These are phyloP conservation scores for Merodon equestris DNA, from an alignment of 2,888 invertebrate species.

Conservation along the genomic window DNA sequence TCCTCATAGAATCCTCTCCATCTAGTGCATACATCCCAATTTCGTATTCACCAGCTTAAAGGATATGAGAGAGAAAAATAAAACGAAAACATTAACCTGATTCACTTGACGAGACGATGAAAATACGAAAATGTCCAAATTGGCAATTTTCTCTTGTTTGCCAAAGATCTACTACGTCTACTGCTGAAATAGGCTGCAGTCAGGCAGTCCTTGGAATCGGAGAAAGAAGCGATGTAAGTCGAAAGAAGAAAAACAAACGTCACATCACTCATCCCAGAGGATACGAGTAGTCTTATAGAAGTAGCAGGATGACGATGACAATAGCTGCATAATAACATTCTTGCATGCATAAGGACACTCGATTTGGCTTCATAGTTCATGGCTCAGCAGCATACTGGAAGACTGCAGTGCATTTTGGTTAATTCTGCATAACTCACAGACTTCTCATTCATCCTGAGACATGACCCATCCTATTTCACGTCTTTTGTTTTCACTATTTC, in stretches of 20 bases:
- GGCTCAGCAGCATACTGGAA: constrained; percentile 35
- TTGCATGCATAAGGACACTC: constrained; percentile 43
- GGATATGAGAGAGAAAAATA: not conserved
- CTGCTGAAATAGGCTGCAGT: constrained; percentile 21
- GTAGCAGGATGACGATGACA: constrained; percentile 51
- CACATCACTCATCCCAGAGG: constrained; percentile 46
- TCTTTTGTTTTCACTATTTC: not conserved
- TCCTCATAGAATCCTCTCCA: too few species aligned
- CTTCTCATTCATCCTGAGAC: not conserved
- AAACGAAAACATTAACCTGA: constrained; percentile 18
- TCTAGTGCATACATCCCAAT: constrained; percentile 15
- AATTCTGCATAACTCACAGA: constrained; percentile 57
- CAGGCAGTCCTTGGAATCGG: constrained; percentile 17
- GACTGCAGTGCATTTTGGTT: constrained; percentile 57
- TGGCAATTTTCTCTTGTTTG: constrained; percentile 61
- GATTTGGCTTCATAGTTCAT: constrained; percentile 52
- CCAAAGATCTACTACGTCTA: constrained; percentile 36
- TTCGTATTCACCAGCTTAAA: not conserved
- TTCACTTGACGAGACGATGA: too few species aligned
- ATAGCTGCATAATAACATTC: constrained; percentile 57
- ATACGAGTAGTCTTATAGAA: not conserved
- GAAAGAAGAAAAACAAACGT: constrained; percentile 31
- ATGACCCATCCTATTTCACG: constrained; percentile 1
- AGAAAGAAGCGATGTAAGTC: too few species aligned
- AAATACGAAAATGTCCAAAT: constrained; percentile 56